Base-by-base conservation (phyloP, 1,140 invertebrate genomes). In the Camponotus vicinus region DNA sequence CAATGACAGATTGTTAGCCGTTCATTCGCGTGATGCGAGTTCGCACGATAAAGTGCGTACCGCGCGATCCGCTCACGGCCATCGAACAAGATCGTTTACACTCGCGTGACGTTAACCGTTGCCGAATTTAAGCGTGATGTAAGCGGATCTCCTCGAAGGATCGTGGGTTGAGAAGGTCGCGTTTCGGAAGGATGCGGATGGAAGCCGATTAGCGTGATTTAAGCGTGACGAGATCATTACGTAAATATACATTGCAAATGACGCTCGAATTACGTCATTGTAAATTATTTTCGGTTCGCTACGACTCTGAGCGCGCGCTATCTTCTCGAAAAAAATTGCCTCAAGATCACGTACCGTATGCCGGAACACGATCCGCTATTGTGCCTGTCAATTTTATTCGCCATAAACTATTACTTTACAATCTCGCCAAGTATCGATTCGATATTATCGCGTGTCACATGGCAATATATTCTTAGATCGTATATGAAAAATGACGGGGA, bases 1-100 rank as follows among this genome's bases (percentile, higher is more conserved):
- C 92, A 93, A 93, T 93, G 86, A 84, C 61, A 75, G 42, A 79
- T 77, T 85, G 90, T 79, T 52, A 57, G 78, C 71, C 55, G 42
- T 32, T 87, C 67, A 21, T 40, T 89, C 52, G 52, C 67, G 61
- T 4, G 70, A 63, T 63, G 67, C 11, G 80, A 83, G 18, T 34
- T 40, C 34, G 52, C 40, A 6, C 52, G 34, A 52, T 52, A 34
- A n/a, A 37, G n/a, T 37, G 37, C 21, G 11, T 27, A 49, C 6
- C 37, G 42, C 34, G 78, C 52, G 78, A 83, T 40, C 70, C 45
- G 70, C 71, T 45, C 67, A 27, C 21, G 27, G 21, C 66, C 21
- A n/a, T 80, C 64, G 52, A 45, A 49, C 40, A 49, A 57, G 66
- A 73, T 82, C 52, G 40, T 61, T 71, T 61, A 55, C 37, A 70